Conservation (phyloP, 1,140 invertebrate species). For the Scylla paramamosain region DNA sequence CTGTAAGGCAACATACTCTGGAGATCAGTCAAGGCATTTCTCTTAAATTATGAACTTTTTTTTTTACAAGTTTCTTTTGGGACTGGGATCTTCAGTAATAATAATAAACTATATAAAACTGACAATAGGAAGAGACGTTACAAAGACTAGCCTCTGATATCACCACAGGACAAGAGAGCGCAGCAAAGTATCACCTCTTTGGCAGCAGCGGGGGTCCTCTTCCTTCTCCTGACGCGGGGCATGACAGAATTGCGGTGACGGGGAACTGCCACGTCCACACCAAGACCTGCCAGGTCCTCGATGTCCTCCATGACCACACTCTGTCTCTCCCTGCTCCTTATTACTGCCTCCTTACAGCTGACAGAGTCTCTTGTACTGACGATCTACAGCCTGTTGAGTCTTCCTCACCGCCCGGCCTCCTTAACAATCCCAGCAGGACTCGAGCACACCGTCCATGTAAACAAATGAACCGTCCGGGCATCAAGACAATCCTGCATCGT, state of each 20-base stretch:
- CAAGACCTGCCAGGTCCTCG: conserved; percentile 58
- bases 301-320: conserved; percentile 68
- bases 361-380: background rate
- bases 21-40: too few species aligned
- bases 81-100: too few species aligned
- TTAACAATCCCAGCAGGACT: background rate
- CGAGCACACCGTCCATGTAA: background rate
- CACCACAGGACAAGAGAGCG: too few species aligned
- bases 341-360: background rate
- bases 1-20: too few species aligned
- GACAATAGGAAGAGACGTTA: too few species aligned
- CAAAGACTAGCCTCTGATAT: too few species aligned
- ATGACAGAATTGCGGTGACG: conserved; percentile 62
- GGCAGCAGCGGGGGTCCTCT: conserved; percentile 16
- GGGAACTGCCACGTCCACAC: conserved; percentile 32
- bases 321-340: background rate
- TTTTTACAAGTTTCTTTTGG: too few species aligned
- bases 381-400: background rate
- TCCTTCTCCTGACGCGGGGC: conserved; percentile 62
- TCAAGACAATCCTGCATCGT: background rate
- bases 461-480: background rate
- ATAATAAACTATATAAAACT: too few species aligned
- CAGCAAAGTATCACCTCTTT: background rate
- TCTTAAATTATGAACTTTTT: too few species aligned
- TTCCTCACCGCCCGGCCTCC: background rate